These are phyloP conservation scores for Rhingia campestris DNA, from an alignment of 2,888 invertebrate genomes.

Conservation along the genomic window DNA sequence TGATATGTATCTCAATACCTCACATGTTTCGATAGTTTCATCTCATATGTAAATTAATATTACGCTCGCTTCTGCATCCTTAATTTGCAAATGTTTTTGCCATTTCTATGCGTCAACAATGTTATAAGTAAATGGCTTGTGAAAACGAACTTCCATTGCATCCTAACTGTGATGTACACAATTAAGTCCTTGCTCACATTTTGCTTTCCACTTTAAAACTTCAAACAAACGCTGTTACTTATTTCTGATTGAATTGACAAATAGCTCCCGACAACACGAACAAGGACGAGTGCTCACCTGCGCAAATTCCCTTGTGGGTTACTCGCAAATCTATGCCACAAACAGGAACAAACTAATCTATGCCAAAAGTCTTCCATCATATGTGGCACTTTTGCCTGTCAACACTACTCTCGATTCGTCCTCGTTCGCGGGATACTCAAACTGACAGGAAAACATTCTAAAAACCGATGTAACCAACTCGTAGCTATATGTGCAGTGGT, in stretches of 20 bases:
- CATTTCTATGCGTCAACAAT: too few relatives aligned
- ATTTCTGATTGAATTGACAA: conserved; percentile 45
- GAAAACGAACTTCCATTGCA: too few relatives aligned
- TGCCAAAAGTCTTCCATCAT: conserved; percentile 63
- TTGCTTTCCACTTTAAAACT: conserved; percentile 15
- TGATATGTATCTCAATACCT: too few relatives aligned
- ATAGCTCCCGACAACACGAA: conserved; percentile 45
- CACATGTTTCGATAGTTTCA: too few relatives aligned
- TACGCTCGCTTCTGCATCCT: too few relatives aligned
- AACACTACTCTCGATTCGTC: conserved; percentile 49
- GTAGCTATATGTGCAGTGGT: conserved; percentile 18
- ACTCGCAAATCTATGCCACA: conserved; percentile 38
- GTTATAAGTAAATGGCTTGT: too few relatives aligned
- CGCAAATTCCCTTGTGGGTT: conserved; percentile 25
- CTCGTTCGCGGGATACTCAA: conserved; percentile 18
- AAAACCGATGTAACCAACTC: conserved; percentile 29
- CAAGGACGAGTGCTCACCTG: conserved; percentile 21
- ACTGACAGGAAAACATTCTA: conserved; percentile 46
- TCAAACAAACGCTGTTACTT: not conserved
- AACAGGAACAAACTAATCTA: conserved; percentile 60
- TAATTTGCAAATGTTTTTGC: too few relatives aligned
- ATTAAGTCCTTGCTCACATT: not conserved
- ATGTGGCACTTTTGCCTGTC: conserved; percentile 59
- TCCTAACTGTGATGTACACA: too few relatives aligned
- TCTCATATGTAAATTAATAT: too few relatives aligned